Conservation (phyloP, 2,113 vertebrate species). For the Setophaga kirtlandii region DNA sequence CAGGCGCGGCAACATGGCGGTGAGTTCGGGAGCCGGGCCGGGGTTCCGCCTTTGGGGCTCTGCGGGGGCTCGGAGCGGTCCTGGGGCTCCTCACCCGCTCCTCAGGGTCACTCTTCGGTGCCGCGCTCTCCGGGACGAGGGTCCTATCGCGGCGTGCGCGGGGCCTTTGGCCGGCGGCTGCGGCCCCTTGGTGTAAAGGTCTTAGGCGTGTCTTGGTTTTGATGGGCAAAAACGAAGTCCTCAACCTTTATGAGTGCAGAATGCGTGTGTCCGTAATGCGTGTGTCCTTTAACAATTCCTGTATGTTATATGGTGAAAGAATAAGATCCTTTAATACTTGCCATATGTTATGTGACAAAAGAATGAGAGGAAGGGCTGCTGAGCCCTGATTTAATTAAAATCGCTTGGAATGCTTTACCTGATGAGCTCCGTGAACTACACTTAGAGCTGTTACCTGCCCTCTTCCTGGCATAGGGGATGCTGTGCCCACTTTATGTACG, state of each 20-base stretch:
- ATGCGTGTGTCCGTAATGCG: fast-evolving
- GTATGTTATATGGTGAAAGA: background rate
- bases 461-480: fast-evolving
- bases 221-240: fast-evolving
- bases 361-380: background rate
- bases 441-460: fast-evolving
- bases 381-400: background rate
- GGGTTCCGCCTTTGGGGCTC: fast-evolving
- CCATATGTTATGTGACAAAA: fast-evolving
- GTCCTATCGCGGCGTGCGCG: fast-evolving
- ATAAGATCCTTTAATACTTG: fast-evolving
- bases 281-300: background rate
- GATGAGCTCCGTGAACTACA: fast-evolving
- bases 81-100: fast-evolving
- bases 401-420: background rate
- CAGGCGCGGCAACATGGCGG: constrained; percentile 9
- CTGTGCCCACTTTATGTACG: fast-evolving
- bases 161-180: background rate
- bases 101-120: too few relatives aligned
- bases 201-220: fast-evolving
- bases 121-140: too few relatives aligned
- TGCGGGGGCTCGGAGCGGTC: fast-evolving
- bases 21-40: fast-evolving
- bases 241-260: fast-evolving
- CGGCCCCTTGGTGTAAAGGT: too few relatives aligned